phyloP scores from a whole-genome alignment of 2,797 vertebrate species.

The Gymnothorax javanicus region DNA sequence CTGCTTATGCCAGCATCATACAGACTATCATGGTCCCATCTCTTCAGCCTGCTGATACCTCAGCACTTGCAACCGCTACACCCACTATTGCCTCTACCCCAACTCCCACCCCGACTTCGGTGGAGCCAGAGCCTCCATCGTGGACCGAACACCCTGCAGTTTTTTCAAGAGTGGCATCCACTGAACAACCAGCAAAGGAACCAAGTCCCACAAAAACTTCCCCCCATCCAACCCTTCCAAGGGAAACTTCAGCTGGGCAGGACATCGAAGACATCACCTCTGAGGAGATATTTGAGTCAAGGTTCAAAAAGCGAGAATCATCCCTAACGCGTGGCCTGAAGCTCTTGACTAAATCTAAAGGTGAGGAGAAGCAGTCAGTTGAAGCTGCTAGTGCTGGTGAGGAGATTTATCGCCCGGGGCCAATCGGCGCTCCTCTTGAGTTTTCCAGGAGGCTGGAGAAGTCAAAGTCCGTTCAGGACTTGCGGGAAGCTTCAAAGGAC shows the following conservation, averaged over 20 bases:
- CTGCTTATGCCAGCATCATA: constrained; percentile 91
- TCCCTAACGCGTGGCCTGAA: constrained; percentile 87
- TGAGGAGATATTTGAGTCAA: constrained; percentile 91
- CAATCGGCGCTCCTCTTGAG: constrained; percentile 86
- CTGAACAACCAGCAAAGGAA: constrained; percentile 71
- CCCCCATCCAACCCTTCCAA: constrained; percentile 54
- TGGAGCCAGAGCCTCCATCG: constrained; percentile 50
- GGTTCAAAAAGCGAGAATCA: constrained; percentile 91
- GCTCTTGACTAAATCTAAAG: constrained; percentile 84
- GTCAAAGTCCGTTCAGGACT: constrained; percentile 91
- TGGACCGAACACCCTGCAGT: constrained; percentile 77
- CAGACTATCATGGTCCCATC: constrained; percentile 81
- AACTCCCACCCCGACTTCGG: constrained; percentile 32
- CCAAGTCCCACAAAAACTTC: constrained; percentile 66
- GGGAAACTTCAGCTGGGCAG: constrained; percentile 49
- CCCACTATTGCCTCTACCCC: constrained; percentile 39
- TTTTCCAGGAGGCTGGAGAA: constrained; percentile 75
- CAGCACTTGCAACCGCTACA: constrained; percentile 36
- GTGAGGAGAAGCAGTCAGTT: constrained; percentile 76
- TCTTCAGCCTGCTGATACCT: constrained; percentile 47
- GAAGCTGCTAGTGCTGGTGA: constrained; percentile 71
- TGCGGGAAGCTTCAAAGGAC: constrained; percentile 86
- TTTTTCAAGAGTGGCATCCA: constrained; percentile 77
- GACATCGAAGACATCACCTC: constrained; percentile 87
- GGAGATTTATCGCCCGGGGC: constrained; percentile 89